Evolutionary conservation across 2,797 vertebrate species (phyloP).

Genomic region (Malurus leucopterus): DNA sequence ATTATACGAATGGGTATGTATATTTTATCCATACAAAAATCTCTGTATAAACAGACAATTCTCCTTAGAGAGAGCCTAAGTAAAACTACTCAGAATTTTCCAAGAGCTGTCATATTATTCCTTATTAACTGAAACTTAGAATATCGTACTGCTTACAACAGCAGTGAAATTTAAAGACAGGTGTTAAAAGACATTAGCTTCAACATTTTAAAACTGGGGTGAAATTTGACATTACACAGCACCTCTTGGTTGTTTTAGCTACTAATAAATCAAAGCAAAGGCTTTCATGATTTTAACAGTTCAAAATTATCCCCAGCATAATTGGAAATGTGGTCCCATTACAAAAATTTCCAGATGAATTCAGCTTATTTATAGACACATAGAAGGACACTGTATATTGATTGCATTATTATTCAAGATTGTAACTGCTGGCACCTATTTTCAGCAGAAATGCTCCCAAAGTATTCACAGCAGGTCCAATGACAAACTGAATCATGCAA

Average conservation of each 20-base stretch:
- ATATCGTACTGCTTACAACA: not conserved
- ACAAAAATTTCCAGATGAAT: not conserved
- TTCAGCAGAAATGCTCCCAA: not conserved
- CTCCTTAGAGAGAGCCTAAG: not conserved
- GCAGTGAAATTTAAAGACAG: constrained; percentile 9
- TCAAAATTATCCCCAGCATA: not conserved
- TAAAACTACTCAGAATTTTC: constrained; percentile 1
- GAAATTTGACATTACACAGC: not conserved
- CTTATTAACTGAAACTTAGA: constrained; percentile 13
- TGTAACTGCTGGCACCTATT: not conserved
- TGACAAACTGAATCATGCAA: not conserved
- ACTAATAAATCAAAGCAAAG: constrained; percentile 2
- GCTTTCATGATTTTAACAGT: not conserved
- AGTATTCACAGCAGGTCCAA: not conserved
- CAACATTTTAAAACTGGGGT: not conserved
- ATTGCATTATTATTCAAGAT: not conserved
- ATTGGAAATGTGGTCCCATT: not conserved
- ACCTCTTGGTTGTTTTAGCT: not conserved
- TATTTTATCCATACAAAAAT: constrained; percentile 18
- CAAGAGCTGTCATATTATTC: constrained; percentile 18
- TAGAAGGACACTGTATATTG: not conserved
- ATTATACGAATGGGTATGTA: not conserved
- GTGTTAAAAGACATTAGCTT: not conserved
- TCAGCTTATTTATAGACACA: not conserved
- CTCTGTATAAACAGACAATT: constrained; percentile 12